A percentile compares a stretch with the other conserved stretches of the same genome.
Conservation (phyloP, 2,888 invertebrate genomes). For the Dasypolia templi region DNA sequence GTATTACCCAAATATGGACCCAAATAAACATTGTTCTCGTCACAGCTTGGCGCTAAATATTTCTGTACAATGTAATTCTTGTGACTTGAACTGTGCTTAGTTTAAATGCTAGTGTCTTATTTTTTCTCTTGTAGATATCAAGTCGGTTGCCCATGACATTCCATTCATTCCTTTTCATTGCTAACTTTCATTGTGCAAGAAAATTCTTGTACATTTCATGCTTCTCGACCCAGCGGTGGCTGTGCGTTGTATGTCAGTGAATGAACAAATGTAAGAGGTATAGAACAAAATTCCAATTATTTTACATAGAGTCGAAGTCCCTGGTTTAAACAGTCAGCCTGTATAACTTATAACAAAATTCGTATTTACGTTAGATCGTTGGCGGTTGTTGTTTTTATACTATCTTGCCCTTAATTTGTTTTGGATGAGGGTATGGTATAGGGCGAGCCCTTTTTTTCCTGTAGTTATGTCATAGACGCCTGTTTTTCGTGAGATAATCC, state of each 20-base stretch:
- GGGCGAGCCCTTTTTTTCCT: constrained; percentile 13
- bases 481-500: constrained; percentile 27
- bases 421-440: constrained; percentile 32
- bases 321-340: constrained; percentile 1
- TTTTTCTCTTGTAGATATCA: no score
- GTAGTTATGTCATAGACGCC: constrained; percentile 11
- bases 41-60: no score
- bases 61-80: no score
- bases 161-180: no score
- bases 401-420: constrained; percentile 45
- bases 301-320: neutral
- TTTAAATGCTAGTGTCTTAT: no score
- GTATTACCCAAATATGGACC: no score
- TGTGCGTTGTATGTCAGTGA: neutral
- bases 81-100: no score
- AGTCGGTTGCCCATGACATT: no score
- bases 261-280: neutral
- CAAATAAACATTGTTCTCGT: no score
- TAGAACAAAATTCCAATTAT: no score
- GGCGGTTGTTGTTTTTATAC: constrained; percentile 39
- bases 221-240: neutral
- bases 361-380: constrained; percentile 40
- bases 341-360: constrained; percentile 45
- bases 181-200: no score
- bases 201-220: no score